These are phyloP conservation scores for Spisula subtruncata DNA, from an alignment of 2,888 invertebrate species.

Conservation along the genomic window DNA sequence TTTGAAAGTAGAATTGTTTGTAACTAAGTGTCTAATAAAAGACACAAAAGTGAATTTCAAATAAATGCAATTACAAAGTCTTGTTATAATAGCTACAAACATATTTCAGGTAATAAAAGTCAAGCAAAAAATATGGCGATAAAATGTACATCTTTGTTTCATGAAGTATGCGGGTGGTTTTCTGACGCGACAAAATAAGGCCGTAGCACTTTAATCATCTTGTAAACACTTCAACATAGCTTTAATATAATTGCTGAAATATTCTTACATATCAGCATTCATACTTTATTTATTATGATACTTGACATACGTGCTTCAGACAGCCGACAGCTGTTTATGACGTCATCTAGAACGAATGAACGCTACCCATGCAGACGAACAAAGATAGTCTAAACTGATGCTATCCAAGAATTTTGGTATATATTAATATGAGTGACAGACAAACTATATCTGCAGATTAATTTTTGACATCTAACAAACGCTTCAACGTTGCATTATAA, in stretches of 20 bases:
- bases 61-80: too few species aligned
- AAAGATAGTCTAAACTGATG: background rate
- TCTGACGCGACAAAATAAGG: conserved; percentile 9
- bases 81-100: too few species aligned
- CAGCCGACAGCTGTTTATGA: conserved; percentile 36
- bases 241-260: conserved; percentile 8
- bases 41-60: too few species aligned
- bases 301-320: conserved; percentile 33
- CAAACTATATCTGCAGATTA: conserved; percentile 4
- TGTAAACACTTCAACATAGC: conserved; percentile 10
- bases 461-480: conserved; percentile 5
- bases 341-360: background rate
- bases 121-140: background rate
- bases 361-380: conserved; percentile 11
- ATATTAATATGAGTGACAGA: background rate
- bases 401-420: background rate
- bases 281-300: conserved; percentile 43
- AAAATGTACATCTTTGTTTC: background rate
- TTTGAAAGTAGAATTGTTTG: too few species aligned
- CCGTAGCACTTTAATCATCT: background rate
- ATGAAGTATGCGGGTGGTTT: background rate
- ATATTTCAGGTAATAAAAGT: too few species aligned
- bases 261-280: conserved; percentile 15
- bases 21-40: too few species aligned
- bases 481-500: background rate